Evolutionary conservation across 2,797 vertebrate genomes (phyloP).

Genomic region (Octomys mimax): DNA sequence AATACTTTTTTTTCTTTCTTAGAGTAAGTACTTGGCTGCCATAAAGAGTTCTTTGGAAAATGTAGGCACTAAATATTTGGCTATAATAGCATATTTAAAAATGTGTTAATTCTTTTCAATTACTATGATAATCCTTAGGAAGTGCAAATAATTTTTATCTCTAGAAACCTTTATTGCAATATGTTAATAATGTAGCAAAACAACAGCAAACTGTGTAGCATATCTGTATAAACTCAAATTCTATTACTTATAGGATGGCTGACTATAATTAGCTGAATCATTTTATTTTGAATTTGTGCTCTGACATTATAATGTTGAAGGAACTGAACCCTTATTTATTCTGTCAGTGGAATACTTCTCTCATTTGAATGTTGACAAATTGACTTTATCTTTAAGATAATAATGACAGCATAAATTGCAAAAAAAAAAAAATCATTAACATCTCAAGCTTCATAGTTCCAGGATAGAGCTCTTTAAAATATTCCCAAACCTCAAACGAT

Average conservation of each 20-base stretch:
- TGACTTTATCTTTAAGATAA: slow-evolving; percentile 60
- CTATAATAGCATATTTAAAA: slow-evolving; percentile 32
- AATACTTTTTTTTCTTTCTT: slow-evolving; percentile 15
- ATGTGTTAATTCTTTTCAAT: slow-evolving; percentile 59
- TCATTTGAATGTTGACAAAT: slow-evolving; percentile 4
- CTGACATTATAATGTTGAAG: slow-evolving; percentile 33
- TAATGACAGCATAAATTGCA: background rate
- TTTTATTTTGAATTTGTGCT: background rate
- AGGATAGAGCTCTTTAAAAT: slow-evolving; percentile 26
- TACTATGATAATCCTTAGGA: background rate
- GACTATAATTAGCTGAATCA: slow-evolving; percentile 28
- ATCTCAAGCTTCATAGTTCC: background rate
- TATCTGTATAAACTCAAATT: slow-evolving; percentile 28
- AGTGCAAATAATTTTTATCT: background rate
- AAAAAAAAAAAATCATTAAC: background rate
- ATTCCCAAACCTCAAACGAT: background rate
- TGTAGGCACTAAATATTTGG: background rate
- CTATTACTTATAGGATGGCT: background rate
- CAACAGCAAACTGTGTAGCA: background rate
- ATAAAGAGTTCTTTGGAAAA: background rate
- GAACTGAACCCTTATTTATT: background rate
- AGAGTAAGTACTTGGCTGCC: slow-evolving; percentile 21
- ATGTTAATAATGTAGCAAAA: background rate
- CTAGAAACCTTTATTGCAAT: background rate
- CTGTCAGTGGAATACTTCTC: slow-evolving; percentile 11